Percentiles rank a stretch among this genome's conserved stretches.
Conservation (phyloP, 2,113 vertebrate species). For the Rhinoptilus africanus region DNA sequence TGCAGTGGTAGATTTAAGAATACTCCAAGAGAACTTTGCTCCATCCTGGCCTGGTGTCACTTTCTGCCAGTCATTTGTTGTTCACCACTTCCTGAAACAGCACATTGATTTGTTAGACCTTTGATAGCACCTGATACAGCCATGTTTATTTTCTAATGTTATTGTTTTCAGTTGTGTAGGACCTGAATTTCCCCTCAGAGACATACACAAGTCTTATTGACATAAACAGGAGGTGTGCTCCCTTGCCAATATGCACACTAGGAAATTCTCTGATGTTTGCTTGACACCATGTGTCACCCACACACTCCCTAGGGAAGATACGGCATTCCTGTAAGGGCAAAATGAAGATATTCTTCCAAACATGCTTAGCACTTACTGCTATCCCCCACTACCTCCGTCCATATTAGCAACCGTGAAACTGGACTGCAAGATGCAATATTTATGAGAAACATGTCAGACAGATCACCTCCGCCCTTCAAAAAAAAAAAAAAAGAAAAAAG, state of each 20-base stretch:
- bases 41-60: background rate
- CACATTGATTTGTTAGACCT: background rate
- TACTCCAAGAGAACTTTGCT: background rate
- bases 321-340: background rate
- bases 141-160: background rate
- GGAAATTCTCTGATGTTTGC: background rate
- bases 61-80: background rate
- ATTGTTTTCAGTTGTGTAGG: background rate
- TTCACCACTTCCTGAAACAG: background rate
- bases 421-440: background rate
- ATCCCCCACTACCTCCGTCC: background rate
- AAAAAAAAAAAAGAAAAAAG: background rate
- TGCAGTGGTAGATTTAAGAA: background rate
- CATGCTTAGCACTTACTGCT: background rate
- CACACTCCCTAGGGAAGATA: background rate
- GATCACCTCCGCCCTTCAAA: fast-evolving
- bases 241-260: background rate
- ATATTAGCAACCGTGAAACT: background rate
- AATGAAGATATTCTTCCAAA: background rate
- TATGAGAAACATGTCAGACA: background rate
- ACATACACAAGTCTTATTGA: background rate
- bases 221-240: background rate
- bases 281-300: background rate
- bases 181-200: background rate
- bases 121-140: background rate